Percentiles rank a stretch among this genome's conserved stretches.
These are phyloP conservation scores for Adelges cooleyi DNA, from an alignment of 1,140 invertebrate species.

Conservation along the genomic window DNA sequence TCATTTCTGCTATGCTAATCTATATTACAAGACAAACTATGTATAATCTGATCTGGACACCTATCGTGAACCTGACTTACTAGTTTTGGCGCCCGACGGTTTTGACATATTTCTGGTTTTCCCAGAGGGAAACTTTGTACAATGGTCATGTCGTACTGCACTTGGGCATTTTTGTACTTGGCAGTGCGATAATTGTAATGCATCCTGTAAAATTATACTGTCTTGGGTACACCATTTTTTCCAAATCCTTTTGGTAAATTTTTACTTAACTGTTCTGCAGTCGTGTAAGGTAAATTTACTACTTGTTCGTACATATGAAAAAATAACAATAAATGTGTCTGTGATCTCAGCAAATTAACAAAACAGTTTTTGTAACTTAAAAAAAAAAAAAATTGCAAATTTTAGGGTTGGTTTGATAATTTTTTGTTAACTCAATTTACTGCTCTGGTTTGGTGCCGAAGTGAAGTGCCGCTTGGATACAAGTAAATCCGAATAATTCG, in stretches of 20 bases:
- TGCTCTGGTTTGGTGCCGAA: conserved; percentile 4
- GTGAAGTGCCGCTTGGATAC: neutral
- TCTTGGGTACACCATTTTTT: too few relatives aligned
- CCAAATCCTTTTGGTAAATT: too few relatives aligned
- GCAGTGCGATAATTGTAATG: neutral
- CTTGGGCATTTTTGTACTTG: neutral
- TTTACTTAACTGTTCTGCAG: neutral
- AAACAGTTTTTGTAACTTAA: conserved; percentile 6
- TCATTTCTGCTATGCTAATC: neutral
- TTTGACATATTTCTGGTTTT: neutral
- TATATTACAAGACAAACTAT: neutral
- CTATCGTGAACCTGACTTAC: neutral
- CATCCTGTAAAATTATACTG: neutral
- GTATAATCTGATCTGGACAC: neutral
- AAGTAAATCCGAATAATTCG: neutral
- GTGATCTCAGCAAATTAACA: neutral
- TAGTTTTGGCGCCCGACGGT: neutral
- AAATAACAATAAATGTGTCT: neutral
- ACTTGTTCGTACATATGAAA: conserved; percentile 3
- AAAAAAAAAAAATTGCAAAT: neutral
- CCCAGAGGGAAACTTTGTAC: neutral
- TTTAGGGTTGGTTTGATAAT: too few relatives aligned
- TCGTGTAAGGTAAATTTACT: neutral
- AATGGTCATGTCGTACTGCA: neutral
- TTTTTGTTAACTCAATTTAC: neutral